Base-by-base conservation (phyloP, 2,888 invertebrate genomes). In the Drosophila picticornis region DNA sequence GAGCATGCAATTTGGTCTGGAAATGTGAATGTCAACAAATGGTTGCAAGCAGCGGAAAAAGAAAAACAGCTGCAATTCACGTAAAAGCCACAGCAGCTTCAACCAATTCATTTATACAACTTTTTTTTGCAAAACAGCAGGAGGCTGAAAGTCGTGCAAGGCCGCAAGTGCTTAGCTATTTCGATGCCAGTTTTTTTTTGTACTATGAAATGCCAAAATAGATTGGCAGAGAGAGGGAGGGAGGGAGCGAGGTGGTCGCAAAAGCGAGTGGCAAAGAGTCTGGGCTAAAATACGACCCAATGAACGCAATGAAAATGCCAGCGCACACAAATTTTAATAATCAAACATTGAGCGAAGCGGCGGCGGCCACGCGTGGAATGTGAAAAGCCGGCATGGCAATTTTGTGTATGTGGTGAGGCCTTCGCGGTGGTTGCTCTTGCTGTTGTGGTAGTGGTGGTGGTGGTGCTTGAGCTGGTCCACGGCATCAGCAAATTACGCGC, bases 261-360 rank as follows among this genome's bases (percentile, higher is more conserved):
- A 19, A 36, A 16, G n/a, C 27, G 58, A 46, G 27, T 25, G 53
- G 46, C 38, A 53, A 53, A 32, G 51, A 34, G 52, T 62, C 65
- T 52, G 62, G 27, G 56, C 69, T 53, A 70, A 71, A 76, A 77
- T 73, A 87, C 80, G 84, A 77, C 71, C 83, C 80, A 72, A 80
- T 81, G 79, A 84, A 74, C 88, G 84, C 85, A 75, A 81, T 85
- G 87, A 87, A 85, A 87, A 83, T 79, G 83, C 88, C 85, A 77
- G 77, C 70, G 83, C 85, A 76, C 72, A 85, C 83, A 87, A 81
- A 84, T 81, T 84, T 84, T 84, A 87, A 85, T 85, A 85, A 85
- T 83, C 88, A 87, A 83, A 83, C 79, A 75, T 62, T 66, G 75
- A 72, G 76, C 71, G 60, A 76, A 57, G 67, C 71, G 74, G 72